A percentile compares a stretch with the other conserved stretches of the same genome.
These are phyloP conservation scores for Porites rus DNA, from an alignment of 92 coral and sea anemone species.

Conservation along the genomic window DNA sequence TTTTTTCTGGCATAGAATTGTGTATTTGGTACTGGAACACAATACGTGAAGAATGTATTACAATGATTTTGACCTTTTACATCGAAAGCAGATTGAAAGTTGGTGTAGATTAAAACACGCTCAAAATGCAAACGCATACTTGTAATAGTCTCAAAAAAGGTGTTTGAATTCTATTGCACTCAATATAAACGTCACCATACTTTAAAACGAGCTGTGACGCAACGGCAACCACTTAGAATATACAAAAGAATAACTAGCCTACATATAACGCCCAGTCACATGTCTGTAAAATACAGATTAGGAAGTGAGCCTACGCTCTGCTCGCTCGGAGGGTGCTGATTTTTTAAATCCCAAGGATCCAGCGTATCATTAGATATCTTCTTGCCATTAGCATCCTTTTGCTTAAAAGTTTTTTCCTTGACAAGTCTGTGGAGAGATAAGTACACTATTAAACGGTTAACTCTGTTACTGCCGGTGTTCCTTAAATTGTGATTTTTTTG, in stretches of 20 bases:
- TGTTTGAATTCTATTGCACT: no score
- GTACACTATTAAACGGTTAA: background rate
- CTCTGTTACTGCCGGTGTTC: background rate
- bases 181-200: no score
- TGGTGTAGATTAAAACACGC: no score
- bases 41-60: no score
- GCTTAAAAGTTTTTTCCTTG: background rate
- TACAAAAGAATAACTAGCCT: background rate
- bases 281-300: constrained; percentile 2
- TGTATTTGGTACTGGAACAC: no score
- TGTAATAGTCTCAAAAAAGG: no score
- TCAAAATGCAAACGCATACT: no score
- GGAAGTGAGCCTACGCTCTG: background rate
- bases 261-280: background rate
- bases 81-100: no score
- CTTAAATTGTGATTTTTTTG: no score
- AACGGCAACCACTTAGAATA: background rate
- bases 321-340: background rate
- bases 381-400: background rate
- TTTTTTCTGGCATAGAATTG: no score
- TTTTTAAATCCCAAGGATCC: background rate
- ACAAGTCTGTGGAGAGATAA: background rate
- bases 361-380: background rate
- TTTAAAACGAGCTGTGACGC: no score
- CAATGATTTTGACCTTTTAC: no score